These are phyloP conservation scores for Drosophila elegans DNA, from an alignment of 1,140 invertebrate species.

Conservation along the genomic window DNA sequence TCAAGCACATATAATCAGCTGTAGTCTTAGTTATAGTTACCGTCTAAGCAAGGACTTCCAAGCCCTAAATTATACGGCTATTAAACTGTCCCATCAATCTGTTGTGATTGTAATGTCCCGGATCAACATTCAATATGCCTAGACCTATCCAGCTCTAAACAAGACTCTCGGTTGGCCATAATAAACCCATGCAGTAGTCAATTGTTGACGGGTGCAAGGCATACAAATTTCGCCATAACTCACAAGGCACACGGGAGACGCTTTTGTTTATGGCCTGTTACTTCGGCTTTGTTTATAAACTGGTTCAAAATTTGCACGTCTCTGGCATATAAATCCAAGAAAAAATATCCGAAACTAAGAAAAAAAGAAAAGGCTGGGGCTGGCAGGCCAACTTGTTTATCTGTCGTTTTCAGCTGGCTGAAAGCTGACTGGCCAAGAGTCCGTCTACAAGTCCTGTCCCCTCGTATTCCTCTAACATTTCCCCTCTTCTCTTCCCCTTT, in stretches of 20 bases:
- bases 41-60: background rate
- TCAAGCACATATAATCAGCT: background rate
- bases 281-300: conserved; percentile 75
- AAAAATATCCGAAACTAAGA: conserved; percentile 35
- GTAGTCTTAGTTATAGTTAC: background rate
- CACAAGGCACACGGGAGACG: conserved; percentile 16
- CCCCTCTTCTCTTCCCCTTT: background rate
- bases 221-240: conserved; percentile 76
- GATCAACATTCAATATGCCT: conserved; percentile 28
- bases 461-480: conserved; percentile 35
- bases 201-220: conserved; percentile 63
- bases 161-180: conserved; percentile 25
- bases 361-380: conserved; percentile 18
- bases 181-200: conserved; percentile 42
- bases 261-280: conserved; percentile 58
- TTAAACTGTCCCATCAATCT: conserved; percentile 2
- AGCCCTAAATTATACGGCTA: background rate
- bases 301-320: conserved; percentile 80
- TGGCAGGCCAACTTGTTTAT: conserved; percentile 65
- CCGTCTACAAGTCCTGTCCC: conserved; percentile 38
- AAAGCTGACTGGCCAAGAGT: conserved; percentile 39
- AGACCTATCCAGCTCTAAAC: conserved; percentile 22
- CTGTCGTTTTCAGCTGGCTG: conserved; percentile 74
- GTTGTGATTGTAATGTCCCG: conserved; percentile 12
- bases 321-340: conserved; percentile 67